Base-by-base conservation (phyloP, 2,113 vertebrate genomes). In the Eidolon helvum region DNA sequence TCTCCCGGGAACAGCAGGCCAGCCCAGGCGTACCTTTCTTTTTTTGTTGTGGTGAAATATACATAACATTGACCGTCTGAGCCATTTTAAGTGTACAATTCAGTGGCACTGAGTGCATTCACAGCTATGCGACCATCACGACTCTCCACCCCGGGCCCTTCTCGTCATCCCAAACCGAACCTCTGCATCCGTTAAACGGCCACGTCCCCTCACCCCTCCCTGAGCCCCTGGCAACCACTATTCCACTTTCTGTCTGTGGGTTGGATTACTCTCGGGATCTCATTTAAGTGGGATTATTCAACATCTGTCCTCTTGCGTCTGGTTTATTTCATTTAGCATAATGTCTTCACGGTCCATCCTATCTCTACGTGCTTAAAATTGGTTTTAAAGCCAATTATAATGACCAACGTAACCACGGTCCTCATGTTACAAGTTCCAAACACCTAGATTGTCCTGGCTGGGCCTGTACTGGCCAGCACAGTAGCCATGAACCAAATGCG, bases 401-500 rank as follows among this genome's bases (percentile, higher is more conserved):
- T 85, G 69, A 24, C 57, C 10, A 33, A 7, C 57, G 45, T 45
- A 45, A 45, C 45, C 10, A 45, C 2, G 45, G 45, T 45, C 45
- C 45, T 45, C 45, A 66, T 4, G 11, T 66, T 28, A 43, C 57
- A 38, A 33, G 59, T 66, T 22, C 57, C 10, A 33, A 19, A 53
- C 69, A 26, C 18, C 59, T 9, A 11, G 3, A 11, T 4, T 33
- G 1, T 21, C 50, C 79, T 14, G 2, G 43, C 48, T 4, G 24
- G 45, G 66, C n/a, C 4, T 48, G 10, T 28, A 18, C 78, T 35
- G 24, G 33, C 33, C n/a, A 11, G 28, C 8, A 4, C 5, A 33
- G n/a, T 6, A 18, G 61, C 48, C 57, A 0, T 5, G 40, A 40
- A 55, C 21, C 24, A 1, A 4, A 0, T 18, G 11, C 69, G 35